These are phyloP conservation scores for Corythoichthys haematopterus DNA, from an alignment of 2,113 vertebrate genomes.

Conservation along the genomic window DNA sequence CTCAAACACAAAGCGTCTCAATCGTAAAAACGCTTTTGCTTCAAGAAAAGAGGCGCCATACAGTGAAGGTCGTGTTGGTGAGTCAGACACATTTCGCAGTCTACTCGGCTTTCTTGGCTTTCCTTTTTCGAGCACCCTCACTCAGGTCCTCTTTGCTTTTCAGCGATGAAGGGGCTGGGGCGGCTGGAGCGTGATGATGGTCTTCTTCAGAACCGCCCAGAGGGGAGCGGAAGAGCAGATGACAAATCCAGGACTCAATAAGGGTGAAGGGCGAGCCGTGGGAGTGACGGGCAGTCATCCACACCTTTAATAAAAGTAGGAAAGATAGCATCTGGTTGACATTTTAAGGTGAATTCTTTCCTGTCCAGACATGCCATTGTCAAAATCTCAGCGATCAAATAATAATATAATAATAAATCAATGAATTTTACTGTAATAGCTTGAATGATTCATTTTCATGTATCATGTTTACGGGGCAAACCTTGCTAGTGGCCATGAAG, in stretches of 20 bases:
- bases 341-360: not conserved
- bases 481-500: conserved; percentile 94
- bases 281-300: conserved; percentile 90
- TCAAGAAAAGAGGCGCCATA: conserved; percentile 52
- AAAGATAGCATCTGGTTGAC: not conserved
- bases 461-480: conserved; percentile 25
- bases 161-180: conserved; percentile 64
- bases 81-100: conserved; percentile 41
- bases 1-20: conserved; percentile 56
- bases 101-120: conserved; percentile 92
- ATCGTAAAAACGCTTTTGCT: conserved; percentile 58
- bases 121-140: conserved; percentile 89
- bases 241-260: conserved; percentile 82
- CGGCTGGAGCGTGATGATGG: conserved; percentile 67
- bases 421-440: not conserved
- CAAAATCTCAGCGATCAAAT: not conserved
- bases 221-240: conserved; percentile 81
- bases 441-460: not conserved
- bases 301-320: conserved; percentile 70
- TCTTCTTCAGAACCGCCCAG: conserved; percentile 67
- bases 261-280: conserved; percentile 88
- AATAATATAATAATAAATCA: too few relatives aligned
- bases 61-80: conserved; percentile 32
- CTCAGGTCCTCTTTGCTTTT: conserved; percentile 92
- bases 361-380: not conserved